These are phyloP conservation scores for Diaperis boleti DNA, from an alignment of 2,888 invertebrate genomes.

Conservation along the genomic window DNA sequence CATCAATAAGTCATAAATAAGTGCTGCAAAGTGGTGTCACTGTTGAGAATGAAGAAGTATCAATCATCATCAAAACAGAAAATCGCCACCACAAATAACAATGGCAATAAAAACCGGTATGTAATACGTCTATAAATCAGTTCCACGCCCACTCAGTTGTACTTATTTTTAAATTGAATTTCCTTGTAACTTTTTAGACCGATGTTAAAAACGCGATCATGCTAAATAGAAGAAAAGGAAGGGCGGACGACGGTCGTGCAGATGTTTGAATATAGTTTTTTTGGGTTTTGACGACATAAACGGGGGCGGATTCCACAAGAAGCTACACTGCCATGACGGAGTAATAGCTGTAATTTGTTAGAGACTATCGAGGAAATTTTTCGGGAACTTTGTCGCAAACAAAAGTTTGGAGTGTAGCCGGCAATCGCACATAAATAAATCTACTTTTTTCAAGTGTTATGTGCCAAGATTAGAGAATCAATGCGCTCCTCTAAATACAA, in stretches of 20 bases:
- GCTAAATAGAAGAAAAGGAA: background rate
- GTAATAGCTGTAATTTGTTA: too few relatives aligned
- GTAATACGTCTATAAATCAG: background rate
- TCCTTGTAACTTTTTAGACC: conserved; percentile 1
- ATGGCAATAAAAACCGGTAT: background rate
- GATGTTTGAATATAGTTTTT: too few relatives aligned
- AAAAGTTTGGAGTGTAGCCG: background rate
- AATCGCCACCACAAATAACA: background rate
- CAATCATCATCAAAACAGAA: background rate
- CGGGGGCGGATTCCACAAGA: background rate
- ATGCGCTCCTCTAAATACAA: background rate
- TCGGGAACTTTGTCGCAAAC: background rate
- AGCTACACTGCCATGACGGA: too few relatives aligned
- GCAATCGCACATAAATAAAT: conserved; percentile 1
- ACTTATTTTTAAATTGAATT: conserved; percentile 4
- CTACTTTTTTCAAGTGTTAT: background rate
- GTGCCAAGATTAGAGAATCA: conserved; percentile 3
- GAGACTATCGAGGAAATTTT: too few relatives aligned
- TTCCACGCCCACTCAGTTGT: background rate
- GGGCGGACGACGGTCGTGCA: background rate
- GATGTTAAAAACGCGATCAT: background rate
- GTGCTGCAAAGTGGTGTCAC: conserved; percentile 1
- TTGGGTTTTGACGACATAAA: too few relatives aligned
- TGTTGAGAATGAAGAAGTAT: too few relatives aligned
- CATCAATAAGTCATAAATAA: too few relatives aligned